Evolutionary conservation across 2,113 vertebrate species (phyloP).

Genomic region (Cephalopterus ornatus): DNA sequence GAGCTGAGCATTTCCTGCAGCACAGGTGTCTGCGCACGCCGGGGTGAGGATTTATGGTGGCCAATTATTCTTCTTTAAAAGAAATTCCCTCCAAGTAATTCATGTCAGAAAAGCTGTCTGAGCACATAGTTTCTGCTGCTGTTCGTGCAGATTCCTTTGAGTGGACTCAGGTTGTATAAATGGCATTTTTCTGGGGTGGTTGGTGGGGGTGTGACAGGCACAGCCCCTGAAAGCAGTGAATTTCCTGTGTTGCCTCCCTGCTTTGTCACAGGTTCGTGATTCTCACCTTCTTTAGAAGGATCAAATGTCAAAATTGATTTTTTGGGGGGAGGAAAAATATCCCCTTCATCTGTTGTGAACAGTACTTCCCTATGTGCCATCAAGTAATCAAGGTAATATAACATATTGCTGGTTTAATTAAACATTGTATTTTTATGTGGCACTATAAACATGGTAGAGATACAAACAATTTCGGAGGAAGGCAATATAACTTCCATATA

Average conservation of each 20-base stretch:
- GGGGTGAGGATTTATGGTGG: neutral
- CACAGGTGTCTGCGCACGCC: neutral
- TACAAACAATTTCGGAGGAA: neutral
- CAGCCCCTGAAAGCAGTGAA: neutral
- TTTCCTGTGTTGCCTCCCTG: neutral
- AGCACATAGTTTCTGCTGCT: neutral
- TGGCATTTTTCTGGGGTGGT: neutral
- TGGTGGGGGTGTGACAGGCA: neutral
- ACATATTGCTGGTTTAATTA: neutral
- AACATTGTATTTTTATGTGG: neutral
- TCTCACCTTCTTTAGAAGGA: neutral
- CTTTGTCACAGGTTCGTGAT: neutral
- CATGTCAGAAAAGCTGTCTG: neutral
- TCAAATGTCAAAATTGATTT: neutral
- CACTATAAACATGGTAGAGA: neutral
- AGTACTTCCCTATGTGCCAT: neutral
- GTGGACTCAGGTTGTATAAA: neutral
- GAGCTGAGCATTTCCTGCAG: rapidly evolving
- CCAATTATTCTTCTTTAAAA: neutral
- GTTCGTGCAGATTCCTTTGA: neutral
- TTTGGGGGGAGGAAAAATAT: too few species aligned
- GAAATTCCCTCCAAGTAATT: neutral
- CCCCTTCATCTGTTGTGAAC: neutral
- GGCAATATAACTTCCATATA: rapidly evolving
- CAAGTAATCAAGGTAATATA: neutral